Evolutionary conservation across 2,888 invertebrate species (phyloP).

Genomic region (Balanococcus diminutus): DNA sequence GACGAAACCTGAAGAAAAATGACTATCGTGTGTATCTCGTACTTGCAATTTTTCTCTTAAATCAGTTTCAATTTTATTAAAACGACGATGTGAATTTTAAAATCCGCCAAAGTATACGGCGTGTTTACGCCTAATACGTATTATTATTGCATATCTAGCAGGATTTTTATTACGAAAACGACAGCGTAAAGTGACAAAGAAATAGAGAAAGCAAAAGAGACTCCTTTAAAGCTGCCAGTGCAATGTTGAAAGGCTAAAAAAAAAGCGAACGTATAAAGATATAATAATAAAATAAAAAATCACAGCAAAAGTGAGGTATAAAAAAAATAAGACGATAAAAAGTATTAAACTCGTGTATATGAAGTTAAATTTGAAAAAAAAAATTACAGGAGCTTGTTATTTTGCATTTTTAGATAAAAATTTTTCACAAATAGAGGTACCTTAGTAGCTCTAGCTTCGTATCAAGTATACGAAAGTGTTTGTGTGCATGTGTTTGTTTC

Average conservation of each 20-base stretch:
- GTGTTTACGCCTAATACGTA: neutral
- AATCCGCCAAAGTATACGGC: neutral
- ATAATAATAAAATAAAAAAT: neutral
- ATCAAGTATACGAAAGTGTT: no score
- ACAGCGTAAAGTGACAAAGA: no score
- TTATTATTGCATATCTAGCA: neutral
- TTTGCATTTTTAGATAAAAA: constrained; percentile 15
- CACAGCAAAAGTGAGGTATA: neutral
- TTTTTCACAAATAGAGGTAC: neutral
- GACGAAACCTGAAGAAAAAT: no score
- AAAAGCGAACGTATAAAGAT: neutral
- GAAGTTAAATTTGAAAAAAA: constrained; percentile 27
- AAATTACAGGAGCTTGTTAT: constrained; percentile 15
- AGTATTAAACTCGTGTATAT: neutral
- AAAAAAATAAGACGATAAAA: neutral
- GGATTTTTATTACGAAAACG: neutral
- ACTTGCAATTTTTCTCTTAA: neutral
- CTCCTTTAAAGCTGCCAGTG: neutral
- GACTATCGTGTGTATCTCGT: neutral
- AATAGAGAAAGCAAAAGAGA: neutral
- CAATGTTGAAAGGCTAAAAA: neutral
- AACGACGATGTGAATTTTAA: neutral
- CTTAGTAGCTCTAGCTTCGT: neutral
- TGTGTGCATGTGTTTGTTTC: neutral
- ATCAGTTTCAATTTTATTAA: neutral